These are phyloP conservation scores for Lamellibrachia columna DNA, from an alignment of 2,888 invertebrate genomes.

Conservation along the genomic window DNA sequence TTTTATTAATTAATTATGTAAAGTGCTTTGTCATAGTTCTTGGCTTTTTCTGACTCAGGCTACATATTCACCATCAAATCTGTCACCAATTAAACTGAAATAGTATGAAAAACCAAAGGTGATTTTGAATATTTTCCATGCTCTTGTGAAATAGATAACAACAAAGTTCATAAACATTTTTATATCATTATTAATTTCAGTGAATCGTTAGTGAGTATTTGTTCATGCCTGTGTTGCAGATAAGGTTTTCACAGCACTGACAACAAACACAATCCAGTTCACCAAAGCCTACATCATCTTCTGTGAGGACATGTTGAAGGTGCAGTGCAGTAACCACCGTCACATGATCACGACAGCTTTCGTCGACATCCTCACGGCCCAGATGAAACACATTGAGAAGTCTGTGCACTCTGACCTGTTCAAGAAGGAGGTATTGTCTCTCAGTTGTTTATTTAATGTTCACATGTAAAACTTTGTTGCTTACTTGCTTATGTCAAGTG, in stretches of 20 bases:
- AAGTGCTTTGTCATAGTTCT: no score
- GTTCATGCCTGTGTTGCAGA: constrained; percentile 47
- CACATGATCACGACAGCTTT: constrained; percentile 79
- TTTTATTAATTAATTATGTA: no score
- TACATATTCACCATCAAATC: no score
- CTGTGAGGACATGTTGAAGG: constrained; percentile 79
- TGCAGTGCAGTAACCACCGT: constrained; percentile 76
- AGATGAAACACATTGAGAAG: constrained; percentile 74
- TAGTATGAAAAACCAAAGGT: no score
- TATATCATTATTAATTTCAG: background rate
- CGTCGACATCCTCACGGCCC: constrained; percentile 78
- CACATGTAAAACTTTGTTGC: no score
- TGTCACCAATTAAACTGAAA: no score
- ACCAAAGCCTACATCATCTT: constrained; percentile 79
- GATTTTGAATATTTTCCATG: background rate
- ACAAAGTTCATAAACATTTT: background rate
- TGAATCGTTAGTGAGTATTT: background rate
- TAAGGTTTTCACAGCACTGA: constrained; percentile 79
- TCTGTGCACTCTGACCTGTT: constrained; percentile 69
- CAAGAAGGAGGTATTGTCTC: constrained; percentile 67
- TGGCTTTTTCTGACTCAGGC: no score
- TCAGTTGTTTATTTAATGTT: background rate
- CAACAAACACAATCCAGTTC: constrained; percentile 83
- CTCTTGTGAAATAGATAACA: background rate
- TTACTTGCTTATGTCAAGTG: no score